These are phyloP conservation scores for Unio pictorum DNA, from an alignment of 2,888 invertebrate species.

Conservation along the genomic window DNA sequence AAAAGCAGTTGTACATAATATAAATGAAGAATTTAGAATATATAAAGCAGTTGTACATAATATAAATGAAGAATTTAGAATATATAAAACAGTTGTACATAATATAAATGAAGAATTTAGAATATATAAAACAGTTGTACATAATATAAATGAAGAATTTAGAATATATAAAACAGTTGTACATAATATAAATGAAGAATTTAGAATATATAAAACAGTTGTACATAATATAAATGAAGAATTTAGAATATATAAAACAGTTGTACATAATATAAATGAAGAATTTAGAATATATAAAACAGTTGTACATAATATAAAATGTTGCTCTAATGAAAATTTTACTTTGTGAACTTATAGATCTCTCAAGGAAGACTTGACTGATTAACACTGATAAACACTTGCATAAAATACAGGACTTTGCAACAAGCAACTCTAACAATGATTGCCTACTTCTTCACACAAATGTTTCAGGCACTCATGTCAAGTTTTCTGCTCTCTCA, in stretches of 20 bases:
- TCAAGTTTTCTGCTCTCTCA: no score
- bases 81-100: background rate
- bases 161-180: background rate
- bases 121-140: background rate
- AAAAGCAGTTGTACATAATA: background rate
- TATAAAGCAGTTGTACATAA: background rate
- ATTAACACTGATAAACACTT: no score
- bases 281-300: background rate
- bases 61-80: background rate
- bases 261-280: background rate
- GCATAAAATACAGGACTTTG: no score
- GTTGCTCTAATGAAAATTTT: conserved; percentile 1
- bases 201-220: background rate
- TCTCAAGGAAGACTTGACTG: no score
- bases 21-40: no score
- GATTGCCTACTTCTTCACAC: no score
- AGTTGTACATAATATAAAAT: background rate
- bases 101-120: background rate
- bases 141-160: background rate
- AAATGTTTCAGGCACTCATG: no score
- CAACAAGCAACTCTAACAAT: no score
- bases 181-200: background rate
- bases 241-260: background rate
- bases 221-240: background rate
- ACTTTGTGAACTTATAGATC: background rate